Percentiles rank a stretch among this genome's conserved stretches.
phyloP scores from a whole-genome alignment of 2,797 vertebrate species.

The Glyptemys insculpta region DNA sequence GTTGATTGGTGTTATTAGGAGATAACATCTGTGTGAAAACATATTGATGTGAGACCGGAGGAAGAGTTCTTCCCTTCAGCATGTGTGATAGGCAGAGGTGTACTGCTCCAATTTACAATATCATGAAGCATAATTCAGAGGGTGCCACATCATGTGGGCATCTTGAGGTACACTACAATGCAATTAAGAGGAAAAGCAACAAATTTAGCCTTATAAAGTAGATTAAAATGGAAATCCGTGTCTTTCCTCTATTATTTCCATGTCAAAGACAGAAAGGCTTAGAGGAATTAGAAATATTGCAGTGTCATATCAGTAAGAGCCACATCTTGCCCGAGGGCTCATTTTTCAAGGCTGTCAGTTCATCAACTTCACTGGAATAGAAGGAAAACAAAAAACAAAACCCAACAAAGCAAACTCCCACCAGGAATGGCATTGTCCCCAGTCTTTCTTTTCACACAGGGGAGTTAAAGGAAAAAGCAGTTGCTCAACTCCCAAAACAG shows the following conservation, averaged over 20 bases:
- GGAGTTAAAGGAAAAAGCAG: slow-evolving; percentile 12
- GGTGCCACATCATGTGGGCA: not conserved
- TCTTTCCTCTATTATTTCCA: slow-evolving; percentile 13
- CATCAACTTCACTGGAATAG: slow-evolving; percentile 50
- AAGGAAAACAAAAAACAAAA: slow-evolving; percentile 53
- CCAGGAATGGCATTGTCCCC: slow-evolving; percentile 7
- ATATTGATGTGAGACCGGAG: not conserved
- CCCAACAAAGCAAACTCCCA: not conserved
- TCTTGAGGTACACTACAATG: not conserved
- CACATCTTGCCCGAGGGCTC: slow-evolving; percentile 7
- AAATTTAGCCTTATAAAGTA: slow-evolving; percentile 33
- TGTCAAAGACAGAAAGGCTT: slow-evolving; percentile 28
- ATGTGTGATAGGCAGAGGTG: not conserved
- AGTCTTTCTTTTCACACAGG: not conserved
- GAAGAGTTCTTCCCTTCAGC: not conserved
- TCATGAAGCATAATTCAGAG: slow-evolving; percentile 24
- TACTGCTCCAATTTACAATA: slow-evolving; percentile 17
- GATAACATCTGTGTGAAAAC: slow-evolving; percentile 21
- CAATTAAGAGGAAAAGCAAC: slow-evolving; percentile 42
- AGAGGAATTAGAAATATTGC: not conserved
- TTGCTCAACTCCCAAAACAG: not conserved
- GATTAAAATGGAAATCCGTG: slow-evolving; percentile 36
- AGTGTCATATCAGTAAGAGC: not conserved
- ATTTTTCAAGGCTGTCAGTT: slow-evolving; percentile 33
- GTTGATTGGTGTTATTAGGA: slow-evolving; percentile 42